A percentile compares a stretch with the other conserved stretches of the same genome.
Conservation (phyloP, 2,113 vertebrate genomes). For the Pseudonaja textilis region DNA sequence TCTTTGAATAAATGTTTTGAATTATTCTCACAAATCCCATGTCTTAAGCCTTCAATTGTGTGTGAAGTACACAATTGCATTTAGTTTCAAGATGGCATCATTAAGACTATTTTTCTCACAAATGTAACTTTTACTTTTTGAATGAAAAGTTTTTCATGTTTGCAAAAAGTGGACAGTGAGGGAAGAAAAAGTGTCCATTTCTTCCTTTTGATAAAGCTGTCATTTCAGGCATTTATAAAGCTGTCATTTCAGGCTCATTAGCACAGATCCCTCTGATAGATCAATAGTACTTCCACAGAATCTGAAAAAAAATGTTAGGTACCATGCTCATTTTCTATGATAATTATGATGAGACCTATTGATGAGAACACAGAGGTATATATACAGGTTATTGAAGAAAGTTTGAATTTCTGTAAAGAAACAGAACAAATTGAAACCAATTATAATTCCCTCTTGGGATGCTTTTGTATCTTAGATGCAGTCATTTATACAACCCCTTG, state of each 20-base stretch:
- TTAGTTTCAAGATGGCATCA: slow-evolving; percentile 21
- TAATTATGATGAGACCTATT: neutral
- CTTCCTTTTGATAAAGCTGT: slow-evolving; percentile 39
- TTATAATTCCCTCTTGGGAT: neutral
- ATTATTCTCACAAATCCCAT: neutral
- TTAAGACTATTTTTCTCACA: slow-evolving; percentile 18
- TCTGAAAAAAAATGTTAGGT: slow-evolving; percentile 10
- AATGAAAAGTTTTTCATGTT: slow-evolving; percentile 36
- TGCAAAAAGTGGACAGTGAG: slow-evolving; percentile 10
- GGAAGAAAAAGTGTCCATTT: slow-evolving; percentile 22
- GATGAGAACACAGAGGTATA: neutral
- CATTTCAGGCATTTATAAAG: neutral
- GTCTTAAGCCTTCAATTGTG: slow-evolving; percentile 9
- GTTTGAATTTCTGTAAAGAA: neutral
- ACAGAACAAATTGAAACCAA: neutral
- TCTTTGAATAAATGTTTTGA: neutral
- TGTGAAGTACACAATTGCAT: neutral
- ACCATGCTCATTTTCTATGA: slow-evolving; percentile 9
- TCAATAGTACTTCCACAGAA: neutral
- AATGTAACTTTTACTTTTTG: slow-evolving; percentile 39
- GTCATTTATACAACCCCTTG: neutral
- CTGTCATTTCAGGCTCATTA: slow-evolving; percentile 43
- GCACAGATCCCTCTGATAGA: slow-evolving; percentile 25
- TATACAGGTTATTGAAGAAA: neutral
- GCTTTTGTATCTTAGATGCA: neutral